These are phyloP conservation scores for Donacobius atricapilla DNA, from an alignment of 2,113 vertebrate genomes.

Conservation along the genomic window DNA sequence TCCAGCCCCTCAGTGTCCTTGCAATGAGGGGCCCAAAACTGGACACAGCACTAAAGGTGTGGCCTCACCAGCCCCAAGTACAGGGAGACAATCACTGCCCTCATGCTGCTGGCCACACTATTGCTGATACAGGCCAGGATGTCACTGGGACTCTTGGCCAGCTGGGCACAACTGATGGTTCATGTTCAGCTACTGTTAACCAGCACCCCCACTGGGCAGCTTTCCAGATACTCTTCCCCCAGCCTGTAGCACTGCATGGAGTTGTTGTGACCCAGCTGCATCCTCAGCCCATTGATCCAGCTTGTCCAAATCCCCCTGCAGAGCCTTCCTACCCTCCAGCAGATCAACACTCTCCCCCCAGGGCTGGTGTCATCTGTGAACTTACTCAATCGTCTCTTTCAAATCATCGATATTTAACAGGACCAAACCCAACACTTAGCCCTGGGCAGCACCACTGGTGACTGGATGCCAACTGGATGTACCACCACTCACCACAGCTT, in stretches of 20 bases:
- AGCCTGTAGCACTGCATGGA: not conserved
- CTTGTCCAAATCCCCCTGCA: not conserved
- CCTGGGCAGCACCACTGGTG: not conserved
- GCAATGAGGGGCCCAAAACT: not conserved
- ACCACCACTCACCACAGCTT: not conserved
- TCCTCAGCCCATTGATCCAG: not conserved
- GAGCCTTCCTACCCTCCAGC: not conserved
- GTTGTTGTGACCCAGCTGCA: not conserved
- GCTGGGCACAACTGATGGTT: not conserved
- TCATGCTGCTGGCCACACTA: not conserved
- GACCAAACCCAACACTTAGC: not conserved
- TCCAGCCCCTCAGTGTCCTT: not conserved
- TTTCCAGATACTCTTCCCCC: not conserved
- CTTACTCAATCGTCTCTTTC: not conserved
- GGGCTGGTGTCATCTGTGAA: not conserved
- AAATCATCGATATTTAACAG: not conserved
- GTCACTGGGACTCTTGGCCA: not conserved
- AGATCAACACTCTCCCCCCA: not conserved
- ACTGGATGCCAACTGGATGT: not conserved
- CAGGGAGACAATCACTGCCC: not conserved
- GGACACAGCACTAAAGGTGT: fast-evolving
- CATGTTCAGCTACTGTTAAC: not conserved
- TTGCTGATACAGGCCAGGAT: not conserved
- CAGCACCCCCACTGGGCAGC: not conserved
- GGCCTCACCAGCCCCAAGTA: not conserved